These are phyloP conservation scores for Anas bahamensis DNA, from an alignment of 2,797 vertebrate genomes.

Conservation along the genomic window DNA sequence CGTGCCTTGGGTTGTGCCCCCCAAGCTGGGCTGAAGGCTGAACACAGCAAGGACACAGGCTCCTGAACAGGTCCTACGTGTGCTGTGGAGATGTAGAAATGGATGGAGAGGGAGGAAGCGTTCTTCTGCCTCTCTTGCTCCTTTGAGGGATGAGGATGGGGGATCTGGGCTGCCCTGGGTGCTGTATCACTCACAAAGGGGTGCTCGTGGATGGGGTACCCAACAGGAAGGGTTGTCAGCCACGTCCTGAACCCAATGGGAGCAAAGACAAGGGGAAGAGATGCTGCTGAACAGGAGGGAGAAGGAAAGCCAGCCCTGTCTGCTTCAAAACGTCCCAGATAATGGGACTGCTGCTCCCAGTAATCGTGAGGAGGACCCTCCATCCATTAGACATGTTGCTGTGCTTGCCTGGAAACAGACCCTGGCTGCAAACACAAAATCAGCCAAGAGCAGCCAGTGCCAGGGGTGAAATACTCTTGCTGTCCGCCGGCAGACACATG, in stretches of 20 bases:
- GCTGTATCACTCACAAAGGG: not conserved
- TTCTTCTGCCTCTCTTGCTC: fast-evolving
- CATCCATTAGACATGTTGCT: fast-evolving
- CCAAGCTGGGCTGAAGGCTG: not conserved
- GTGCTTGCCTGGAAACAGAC: not conserved
- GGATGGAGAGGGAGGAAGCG: not conserved
- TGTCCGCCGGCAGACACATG: not conserved
- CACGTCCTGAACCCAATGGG: not conserved
- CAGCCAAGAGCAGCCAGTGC: not conserved
- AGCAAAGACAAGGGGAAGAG: not conserved
- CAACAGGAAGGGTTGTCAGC: not conserved
- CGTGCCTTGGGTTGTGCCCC: not conserved
- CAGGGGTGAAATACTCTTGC: not conserved
- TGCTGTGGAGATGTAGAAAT: not conserved
- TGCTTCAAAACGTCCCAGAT: not conserved
- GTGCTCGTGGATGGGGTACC: not conserved
- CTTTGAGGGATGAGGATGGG: not conserved
- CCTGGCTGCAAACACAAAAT: not conserved
- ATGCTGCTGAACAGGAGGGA: fast-evolving
- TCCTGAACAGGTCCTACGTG: not conserved
- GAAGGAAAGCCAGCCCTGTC: not conserved
- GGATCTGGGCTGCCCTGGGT: not conserved
- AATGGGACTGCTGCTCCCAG: not conserved
- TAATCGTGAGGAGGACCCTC: not conserved
- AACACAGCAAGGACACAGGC: not conserved